These are phyloP conservation scores for Parauchenoglanis ngamensis DNA, from an alignment of 2,797 vertebrate species.

Conservation along the genomic window DNA sequence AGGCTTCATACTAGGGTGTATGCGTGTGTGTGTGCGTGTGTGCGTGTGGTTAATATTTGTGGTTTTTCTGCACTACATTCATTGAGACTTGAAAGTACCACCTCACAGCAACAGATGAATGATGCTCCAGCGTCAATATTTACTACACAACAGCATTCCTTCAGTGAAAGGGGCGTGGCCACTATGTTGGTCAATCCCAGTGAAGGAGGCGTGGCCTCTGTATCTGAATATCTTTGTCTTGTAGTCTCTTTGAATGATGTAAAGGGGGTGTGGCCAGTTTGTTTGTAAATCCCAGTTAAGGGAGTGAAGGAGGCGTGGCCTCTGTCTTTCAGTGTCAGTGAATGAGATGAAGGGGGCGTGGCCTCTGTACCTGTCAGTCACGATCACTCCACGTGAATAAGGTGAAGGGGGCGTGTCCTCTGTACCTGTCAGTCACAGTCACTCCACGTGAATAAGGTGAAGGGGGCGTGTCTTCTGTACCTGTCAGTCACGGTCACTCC, in stretches of 20 bases:
- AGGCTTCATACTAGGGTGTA: no score
- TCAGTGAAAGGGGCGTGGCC: neutral
- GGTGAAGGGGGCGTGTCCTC: neutral
- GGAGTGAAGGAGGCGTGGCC: neutral
- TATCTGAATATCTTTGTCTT: no score
- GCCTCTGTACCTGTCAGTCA: neutral
- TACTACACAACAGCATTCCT: neutral
- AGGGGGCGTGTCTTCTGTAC: neutral
- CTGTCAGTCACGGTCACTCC: no score
- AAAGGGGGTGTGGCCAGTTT: neutral
- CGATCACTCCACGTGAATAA: neutral
- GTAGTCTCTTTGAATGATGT: neutral
- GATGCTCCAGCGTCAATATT: neutral
- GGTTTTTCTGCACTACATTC: constrained; percentile 32
- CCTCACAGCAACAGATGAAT: constrained; percentile 2
- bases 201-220: neutral
- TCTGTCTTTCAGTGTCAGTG: neutral
- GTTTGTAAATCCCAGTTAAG: neutral
- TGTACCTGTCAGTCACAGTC: neutral
- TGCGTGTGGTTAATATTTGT: constrained; percentile 39
- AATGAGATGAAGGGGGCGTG: neutral
- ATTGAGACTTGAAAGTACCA: neutral
- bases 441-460: no score
- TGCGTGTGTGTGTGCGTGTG: neutral
- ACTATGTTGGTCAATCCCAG: neutral